phyloP scores from a whole-genome alignment of 2,797 vertebrate species.

The Etheostoma perlongum region DNA sequence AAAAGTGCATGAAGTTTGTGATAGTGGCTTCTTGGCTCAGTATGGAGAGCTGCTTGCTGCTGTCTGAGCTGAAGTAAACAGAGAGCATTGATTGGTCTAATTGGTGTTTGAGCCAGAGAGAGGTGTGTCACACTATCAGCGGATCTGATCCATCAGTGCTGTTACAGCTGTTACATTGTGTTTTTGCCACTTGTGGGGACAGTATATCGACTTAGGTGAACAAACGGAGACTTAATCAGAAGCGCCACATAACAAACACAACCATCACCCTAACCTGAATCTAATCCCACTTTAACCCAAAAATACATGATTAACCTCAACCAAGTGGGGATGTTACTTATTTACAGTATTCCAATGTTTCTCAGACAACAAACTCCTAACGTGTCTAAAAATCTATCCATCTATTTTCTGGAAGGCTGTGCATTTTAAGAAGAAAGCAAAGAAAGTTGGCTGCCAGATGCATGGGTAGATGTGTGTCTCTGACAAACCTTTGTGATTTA shows the following conservation, averaged over 20 bases:
- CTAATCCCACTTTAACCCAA: too few relatives aligned
- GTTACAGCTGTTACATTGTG: background rate
- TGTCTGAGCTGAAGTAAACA: constrained; percentile 10
- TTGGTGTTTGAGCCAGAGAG: constrained; percentile 17
- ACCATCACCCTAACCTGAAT: too few relatives aligned
- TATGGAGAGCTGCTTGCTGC: too few relatives aligned
- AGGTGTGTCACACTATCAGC: constrained; percentile 7
- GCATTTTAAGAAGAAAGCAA: too few relatives aligned
- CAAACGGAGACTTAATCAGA: background rate
- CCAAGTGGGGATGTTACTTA: background rate
- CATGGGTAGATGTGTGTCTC: too few relatives aligned
- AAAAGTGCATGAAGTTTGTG: too few relatives aligned
- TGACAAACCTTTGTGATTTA: too few relatives aligned
- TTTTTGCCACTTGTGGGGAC: constrained; percentile 2
- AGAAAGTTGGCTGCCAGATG: too few relatives aligned
- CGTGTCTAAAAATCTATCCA: background rate
- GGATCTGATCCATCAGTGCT: constrained; percentile 1
- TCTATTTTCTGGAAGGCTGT: background rate
- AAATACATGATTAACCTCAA: background rate
- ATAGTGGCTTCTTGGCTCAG: too few relatives aligned
- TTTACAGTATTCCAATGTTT: background rate
- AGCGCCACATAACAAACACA: background rate
- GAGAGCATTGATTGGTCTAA: constrained; percentile 32
- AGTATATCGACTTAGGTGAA: background rate
- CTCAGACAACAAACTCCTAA: background rate